A percentile compares a stretch with the other conserved stretches of the same genome.
phyloP scores from a whole-genome alignment of 2,888 invertebrate genomes.

The Lampropteryx suffumata region DNA sequence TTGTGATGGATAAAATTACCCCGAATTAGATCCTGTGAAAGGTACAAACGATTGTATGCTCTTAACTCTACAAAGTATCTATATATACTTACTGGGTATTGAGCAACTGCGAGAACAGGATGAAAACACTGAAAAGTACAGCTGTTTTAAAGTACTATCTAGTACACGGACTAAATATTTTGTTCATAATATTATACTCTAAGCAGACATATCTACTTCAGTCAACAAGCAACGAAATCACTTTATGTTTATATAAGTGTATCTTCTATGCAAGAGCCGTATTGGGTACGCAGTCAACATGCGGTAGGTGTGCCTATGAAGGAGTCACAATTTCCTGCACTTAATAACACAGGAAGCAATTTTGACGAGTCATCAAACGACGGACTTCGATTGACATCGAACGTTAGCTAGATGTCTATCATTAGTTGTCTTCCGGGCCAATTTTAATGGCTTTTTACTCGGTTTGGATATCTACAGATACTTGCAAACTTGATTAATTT shows the following conservation, averaged over 20 bases:
- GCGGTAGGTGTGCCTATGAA: conserved; percentile 73
- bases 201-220: too few relatives aligned
- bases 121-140: too few relatives aligned
- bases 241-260: background rate
- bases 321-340: conserved; percentile 82
- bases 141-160: too few relatives aligned
- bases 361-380: conserved; percentile 81
- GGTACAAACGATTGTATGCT: background rate
- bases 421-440: conserved; percentile 56
- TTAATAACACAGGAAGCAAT: conserved; percentile 81
- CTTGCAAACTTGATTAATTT: too few relatives aligned
- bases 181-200: too few relatives aligned
- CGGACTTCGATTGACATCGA: conserved; percentile 68
- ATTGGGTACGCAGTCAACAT: conserved; percentile 52
- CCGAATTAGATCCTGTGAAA: background rate
- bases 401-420: conserved; percentile 58
- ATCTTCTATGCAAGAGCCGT: conserved; percentile 4
- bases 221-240: background rate
- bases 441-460: conserved; percentile 41
- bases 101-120: too few relatives aligned
- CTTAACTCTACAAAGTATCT: too few relatives aligned
- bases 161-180: too few relatives aligned
- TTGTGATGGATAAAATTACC: conserved; percentile 1
- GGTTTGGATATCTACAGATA: conserved; percentile 15
- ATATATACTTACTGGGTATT: too few relatives aligned